Conservation (phyloP, 2,888 invertebrate species). For the Tortricodes alternella region DNA sequence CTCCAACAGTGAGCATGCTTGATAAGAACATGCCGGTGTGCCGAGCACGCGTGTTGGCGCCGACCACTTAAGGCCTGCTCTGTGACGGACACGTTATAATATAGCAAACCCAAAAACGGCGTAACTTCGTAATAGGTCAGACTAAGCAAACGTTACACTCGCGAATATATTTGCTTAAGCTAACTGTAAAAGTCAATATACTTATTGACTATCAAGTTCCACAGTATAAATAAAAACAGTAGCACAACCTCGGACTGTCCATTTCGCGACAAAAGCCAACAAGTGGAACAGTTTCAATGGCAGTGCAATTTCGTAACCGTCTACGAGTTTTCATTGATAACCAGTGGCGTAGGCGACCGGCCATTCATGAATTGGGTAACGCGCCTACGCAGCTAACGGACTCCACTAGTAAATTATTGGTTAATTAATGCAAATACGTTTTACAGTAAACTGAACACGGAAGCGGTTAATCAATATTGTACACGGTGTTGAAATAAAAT, state of each 20-base stretch:
- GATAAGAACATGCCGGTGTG: no score
- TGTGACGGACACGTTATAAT: no score
- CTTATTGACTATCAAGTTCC: constrained; percentile 13
- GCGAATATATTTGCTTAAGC: constrained; percentile 14
- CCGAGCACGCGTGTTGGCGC: no score
- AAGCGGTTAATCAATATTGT: constrained; percentile 49
- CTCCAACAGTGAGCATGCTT: no score
- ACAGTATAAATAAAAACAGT: constrained; percentile 16
- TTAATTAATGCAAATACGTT: constrained; percentile 71
- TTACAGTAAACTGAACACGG: constrained; percentile 58
- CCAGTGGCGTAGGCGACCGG: constrained; percentile 66
- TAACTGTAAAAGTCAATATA: not conserved
- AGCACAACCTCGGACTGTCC: not conserved
- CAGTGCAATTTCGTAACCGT: constrained; percentile 57
- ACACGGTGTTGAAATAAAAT: not conserved
- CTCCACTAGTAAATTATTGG: constrained; percentile 66
- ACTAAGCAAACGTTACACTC: constrained; percentile 1
- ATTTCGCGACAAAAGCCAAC: constrained; percentile 28
- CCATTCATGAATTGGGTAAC: constrained; percentile 80
- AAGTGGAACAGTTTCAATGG: constrained; percentile 61
- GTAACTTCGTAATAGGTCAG: not conserved
- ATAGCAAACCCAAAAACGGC: not conserved
- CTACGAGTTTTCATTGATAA: constrained; percentile 74
- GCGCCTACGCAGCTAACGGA: constrained; percentile 67
- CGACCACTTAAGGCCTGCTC: no score